Evolutionary conservation across 1,140 invertebrate species (phyloP), one percentile per base, ranked within the genome.

Genomic region (Latrodectus geometricus): DNA sequence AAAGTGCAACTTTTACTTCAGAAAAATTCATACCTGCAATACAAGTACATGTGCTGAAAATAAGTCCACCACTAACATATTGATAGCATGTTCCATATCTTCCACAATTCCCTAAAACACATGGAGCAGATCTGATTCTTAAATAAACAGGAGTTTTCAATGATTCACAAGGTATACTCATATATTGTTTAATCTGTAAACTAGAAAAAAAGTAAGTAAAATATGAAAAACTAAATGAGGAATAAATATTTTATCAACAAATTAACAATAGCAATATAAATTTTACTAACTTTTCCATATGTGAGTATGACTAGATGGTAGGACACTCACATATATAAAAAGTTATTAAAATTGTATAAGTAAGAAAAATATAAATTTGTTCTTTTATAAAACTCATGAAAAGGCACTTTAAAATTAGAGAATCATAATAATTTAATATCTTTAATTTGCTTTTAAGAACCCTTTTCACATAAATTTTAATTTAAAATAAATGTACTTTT

Each of bases 1-100:
- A n/a, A n/a, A n/a, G n/a, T n/a, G n/a, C n/a, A n/a, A n/a, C n/a
- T n/a, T n/a, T n/a, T 35, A 35, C 35, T 35, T 5, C 35, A 35
- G 5, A 35, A 35, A 3, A 3, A 35, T 5, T 88, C 89, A 54
- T 89, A 92, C 92, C 92, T 89, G 91, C 91, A 84, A 90, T 90
- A 89, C 92, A 93, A 48, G 90, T 88, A 89, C 92, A 93, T 7
- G 92, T 90, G 66, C 91, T 91, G 88, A 91, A 93, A 49, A 92
- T 90, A 68, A 91, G 89, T 20, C 91, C 90, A 14, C 95, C 96
- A 74, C 94, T 95, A 79, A 94, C 95, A 90, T 94, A 92, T 94
- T 95, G 90, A 94, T 93, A 89, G 93, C 93, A 92, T 93, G 95
- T 88, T 91, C 94, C 84, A 86, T 91, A 91, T 48, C 88, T 89